phyloP scores from a whole-genome alignment of 2,113 vertebrate genomes.

The Coptodon rendalli region DNA sequence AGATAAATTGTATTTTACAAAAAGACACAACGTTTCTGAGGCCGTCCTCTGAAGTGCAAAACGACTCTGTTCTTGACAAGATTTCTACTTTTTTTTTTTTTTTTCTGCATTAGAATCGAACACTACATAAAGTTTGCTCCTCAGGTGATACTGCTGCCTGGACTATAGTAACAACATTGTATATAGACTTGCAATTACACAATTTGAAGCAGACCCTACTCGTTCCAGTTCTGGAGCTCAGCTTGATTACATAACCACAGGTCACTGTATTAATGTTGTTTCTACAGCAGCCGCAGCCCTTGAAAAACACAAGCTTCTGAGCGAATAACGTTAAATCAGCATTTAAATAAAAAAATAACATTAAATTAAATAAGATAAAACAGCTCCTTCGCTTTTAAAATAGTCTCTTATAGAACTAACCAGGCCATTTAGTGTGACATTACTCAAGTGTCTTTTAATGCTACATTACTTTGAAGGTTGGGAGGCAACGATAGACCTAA shows the following conservation, averaged over 20 bases:
- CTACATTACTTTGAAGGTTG: conserved; percentile 58
- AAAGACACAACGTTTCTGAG: conserved; percentile 62
- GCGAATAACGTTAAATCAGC: conserved; percentile 39
- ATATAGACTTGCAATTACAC: conserved; percentile 26
- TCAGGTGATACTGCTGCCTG: not conserved
- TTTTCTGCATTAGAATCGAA: conserved; percentile 63
- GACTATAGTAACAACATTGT: conserved; percentile 28
- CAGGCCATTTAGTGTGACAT: conserved; percentile 60
- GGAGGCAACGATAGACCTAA: not conserved
- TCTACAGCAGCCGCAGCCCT: conserved; percentile 39
- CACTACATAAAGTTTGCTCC: conserved; percentile 30
- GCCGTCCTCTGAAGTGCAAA: conserved; percentile 67
- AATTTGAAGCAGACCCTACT: conserved; percentile 3
- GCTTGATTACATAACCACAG: conserved; percentile 40
- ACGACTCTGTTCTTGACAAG: conserved; percentile 48
- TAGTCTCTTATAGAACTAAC: conserved; percentile 60
- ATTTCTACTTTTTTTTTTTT: conserved; percentile 37
- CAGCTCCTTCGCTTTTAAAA: conserved; percentile 71
- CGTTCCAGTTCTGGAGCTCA: conserved; percentile 15
- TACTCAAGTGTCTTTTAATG: conserved; percentile 61
- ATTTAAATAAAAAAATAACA: conserved; percentile 75
- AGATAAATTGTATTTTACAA: conserved; percentile 70
- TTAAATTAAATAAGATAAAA: conserved; percentile 82
- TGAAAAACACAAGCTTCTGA: conserved; percentile 20
- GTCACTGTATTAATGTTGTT: conserved; percentile 29